Evolutionary conservation across 2,113 vertebrate species (phyloP), one percentile per base, ranked within the genome.

Genomic region (Ranitomeya variabilis): DNA sequence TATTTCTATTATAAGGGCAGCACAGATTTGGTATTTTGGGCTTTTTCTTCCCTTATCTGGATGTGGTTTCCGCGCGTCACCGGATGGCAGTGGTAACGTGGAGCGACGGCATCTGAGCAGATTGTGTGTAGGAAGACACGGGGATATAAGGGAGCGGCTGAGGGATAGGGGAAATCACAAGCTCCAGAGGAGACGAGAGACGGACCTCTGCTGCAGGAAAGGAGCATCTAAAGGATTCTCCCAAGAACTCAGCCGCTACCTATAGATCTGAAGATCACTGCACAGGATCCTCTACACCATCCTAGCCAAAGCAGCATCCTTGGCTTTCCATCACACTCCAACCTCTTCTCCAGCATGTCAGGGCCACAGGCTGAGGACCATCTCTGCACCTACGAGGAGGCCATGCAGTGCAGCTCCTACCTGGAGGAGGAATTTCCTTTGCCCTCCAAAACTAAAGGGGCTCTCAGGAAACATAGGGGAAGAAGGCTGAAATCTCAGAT

Each of bases 391-490:
- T 96, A 97, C 94, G 95, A 96, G 85, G 95, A 95, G 11, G 95
- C 96, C 89, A 96, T 98, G 90, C 96, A 96, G 0, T 96, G 59
- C 94, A 96, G 93, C 91, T 94, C 37, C 87, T 96, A 89, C 91
- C 71, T 91, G 31, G 93, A 96, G 91, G 96, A 97, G 91, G 97
- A 97, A 93, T 97, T 97, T 91, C 97, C 97, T 51, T 96, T 96
- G 93, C 96, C 97, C 15, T 90, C 92, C 69, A 92, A 94, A 2
- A 95, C 95, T 84, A 96, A 95, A 91, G 91, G 94, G 90, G 14
- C 94, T 64, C 93, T 95, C 85, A 94, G 97, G 87, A 92, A 97
- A 54, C 94, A 96, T 51, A 76, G 31, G 31, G 26, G 14, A 7
- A 73, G 69, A 12, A 15, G 73, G 12, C 37, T 76, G 7, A 76